phyloP scores from a whole-genome alignment of 2,888 invertebrate species.

The Tenthredo scrophulariae region DNA sequence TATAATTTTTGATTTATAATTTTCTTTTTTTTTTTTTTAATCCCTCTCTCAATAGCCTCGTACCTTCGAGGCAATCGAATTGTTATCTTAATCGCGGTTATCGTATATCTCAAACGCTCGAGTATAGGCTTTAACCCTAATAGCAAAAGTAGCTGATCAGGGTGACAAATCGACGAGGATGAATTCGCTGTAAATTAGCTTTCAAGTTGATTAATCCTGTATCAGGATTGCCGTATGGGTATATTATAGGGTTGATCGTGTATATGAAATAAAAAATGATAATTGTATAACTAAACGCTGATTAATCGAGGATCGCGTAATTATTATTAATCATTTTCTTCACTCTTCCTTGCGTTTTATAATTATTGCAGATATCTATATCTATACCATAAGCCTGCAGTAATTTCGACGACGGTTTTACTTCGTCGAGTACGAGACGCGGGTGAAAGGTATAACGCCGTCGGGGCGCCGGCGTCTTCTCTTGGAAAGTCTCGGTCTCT shows the following conservation, averaged over 20 bases:
- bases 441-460: slow-evolving; percentile 53
- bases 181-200: slow-evolving; percentile 13
- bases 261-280: not conserved
- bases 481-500: slow-evolving; percentile 53
- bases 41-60: not conserved
- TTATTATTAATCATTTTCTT: not conserved
- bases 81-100: not conserved
- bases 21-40: not conserved
- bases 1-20: not conserved
- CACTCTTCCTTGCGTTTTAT: not conserved
- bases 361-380: not conserved
- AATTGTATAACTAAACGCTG: not conserved
- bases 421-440: slow-evolving; percentile 37
- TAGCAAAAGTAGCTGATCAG: not conserved
- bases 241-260: not conserved
- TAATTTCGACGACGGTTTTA: slow-evolving; percentile 37
- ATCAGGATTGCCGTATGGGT: not conserved
- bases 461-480: slow-evolving; percentile 64
- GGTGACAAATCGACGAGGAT: not conserved
- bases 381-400: not conserved
- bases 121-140: not conserved
- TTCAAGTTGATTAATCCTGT: slow-evolving; percentile 33
- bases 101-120: not conserved
- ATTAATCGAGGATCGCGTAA: not conserved
- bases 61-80: not conserved